Evolutionary conservation across 2,113 vertebrate genomes (phyloP).

Genomic region (Orthonyx spaldingii): DNA sequence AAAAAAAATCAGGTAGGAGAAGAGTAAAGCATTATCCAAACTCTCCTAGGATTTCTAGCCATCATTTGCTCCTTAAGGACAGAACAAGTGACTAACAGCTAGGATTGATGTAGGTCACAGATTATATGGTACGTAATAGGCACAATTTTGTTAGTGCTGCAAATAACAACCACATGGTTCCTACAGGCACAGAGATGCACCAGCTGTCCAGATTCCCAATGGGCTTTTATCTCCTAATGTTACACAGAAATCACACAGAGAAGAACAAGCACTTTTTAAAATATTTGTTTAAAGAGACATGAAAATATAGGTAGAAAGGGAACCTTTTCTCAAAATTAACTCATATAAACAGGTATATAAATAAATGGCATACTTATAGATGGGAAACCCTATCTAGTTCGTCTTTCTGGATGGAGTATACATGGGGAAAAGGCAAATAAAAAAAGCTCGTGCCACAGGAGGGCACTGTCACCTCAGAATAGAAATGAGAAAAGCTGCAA

Average conservation of each 20-base stretch:
- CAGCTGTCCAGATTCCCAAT: not conserved
- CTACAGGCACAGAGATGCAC: not conserved
- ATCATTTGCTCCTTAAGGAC: not conserved
- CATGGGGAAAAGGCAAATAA: not conserved
- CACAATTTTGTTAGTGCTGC: not conserved
- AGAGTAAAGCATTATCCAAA: not conserved
- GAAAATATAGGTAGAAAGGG: not conserved
- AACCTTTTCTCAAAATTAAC: not conserved
- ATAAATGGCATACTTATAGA: not conserved
- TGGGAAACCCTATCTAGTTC: not conserved
- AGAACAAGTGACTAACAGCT: not conserved
- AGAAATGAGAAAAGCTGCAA: not conserved
- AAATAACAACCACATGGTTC: not conserved
- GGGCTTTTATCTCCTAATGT: not conserved
- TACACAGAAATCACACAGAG: not conserved
- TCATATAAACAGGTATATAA: not conserved
- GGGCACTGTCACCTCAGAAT: not conserved
- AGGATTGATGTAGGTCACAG: not conserved
- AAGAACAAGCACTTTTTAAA: not conserved
- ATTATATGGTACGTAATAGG: not conserved
- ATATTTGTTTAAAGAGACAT: not conserved
- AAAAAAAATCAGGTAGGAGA: not conserved
- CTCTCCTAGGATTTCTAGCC: not conserved
- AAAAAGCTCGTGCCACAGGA: not conserved
- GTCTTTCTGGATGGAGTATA: not conserved